Evolutionary conservation across 2,888 invertebrate species (phyloP).

Genomic region (Esperia sulphurella): DNA sequence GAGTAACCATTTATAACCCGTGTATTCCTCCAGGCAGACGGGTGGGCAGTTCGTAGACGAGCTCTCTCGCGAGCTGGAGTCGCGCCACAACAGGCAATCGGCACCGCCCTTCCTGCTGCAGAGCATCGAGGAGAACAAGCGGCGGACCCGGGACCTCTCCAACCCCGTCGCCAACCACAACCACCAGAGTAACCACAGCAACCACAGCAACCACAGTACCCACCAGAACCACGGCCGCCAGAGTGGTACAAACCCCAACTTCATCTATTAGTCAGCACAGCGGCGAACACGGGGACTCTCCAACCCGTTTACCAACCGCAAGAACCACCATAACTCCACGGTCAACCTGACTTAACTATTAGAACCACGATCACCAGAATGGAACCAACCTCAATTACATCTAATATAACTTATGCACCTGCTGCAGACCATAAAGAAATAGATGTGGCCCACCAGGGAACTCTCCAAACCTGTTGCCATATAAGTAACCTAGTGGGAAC

Average conservation of each 20-base stretch:
- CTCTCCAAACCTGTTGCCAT: too few species aligned
- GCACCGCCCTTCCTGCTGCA: constrained; percentile 64
- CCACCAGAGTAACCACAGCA: neutral
- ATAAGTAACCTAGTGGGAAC: too few species aligned
- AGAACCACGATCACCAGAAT: too few species aligned
- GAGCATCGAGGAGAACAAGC: constrained; percentile 62
- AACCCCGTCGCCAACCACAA: constrained; percentile 38
- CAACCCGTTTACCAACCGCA: too few species aligned
- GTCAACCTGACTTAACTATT: too few species aligned
- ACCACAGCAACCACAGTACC: neutral
- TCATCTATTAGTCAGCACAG: constrained; percentile 47
- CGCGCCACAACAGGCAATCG: constrained; percentile 39
- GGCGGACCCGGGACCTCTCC: constrained; percentile 37
- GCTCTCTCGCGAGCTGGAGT: constrained; percentile 53
- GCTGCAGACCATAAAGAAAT: too few species aligned
- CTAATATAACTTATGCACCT: too few species aligned
- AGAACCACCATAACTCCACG: too few species aligned
- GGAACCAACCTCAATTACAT: too few species aligned
- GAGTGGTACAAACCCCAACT: constrained; percentile 67
- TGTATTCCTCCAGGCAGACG: constrained; percentile 60
- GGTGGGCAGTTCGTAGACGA: constrained; percentile 73
- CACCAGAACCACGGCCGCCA: constrained; percentile 31
- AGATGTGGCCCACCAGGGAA: too few species aligned
- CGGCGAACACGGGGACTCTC: neutral
- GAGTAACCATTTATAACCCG: neutral